A percentile compares a stretch with the other conserved stretches of the same genome.
These are phyloP conservation scores for Neosalanx taihuensis DNA, from an alignment of 2,797 vertebrate species.

Conservation along the genomic window DNA sequence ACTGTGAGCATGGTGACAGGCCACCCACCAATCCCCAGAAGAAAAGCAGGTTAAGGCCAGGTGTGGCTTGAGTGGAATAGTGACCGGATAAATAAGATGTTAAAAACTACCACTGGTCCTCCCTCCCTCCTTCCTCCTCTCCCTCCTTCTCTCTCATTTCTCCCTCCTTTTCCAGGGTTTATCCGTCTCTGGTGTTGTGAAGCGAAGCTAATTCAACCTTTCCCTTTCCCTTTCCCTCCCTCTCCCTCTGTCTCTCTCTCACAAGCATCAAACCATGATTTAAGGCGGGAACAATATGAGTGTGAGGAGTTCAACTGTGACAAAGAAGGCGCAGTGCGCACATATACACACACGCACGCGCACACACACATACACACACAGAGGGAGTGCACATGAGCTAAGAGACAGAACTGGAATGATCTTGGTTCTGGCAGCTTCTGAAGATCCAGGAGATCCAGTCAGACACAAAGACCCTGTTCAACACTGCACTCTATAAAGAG, in stretches of 20 bases:
- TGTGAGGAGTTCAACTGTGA: background rate
- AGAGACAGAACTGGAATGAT: background rate
- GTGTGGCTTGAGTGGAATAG: too few relatives aligned
- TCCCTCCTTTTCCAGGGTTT: background rate
- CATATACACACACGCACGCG: slow-evolving; percentile 1
- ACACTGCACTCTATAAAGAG: slow-evolving; percentile 53
- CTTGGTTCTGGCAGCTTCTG: slow-evolving; percentile 15
- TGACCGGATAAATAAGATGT: too few relatives aligned
- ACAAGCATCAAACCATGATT: slow-evolving; percentile 2
- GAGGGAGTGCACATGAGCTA: background rate
- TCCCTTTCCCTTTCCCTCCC: background rate
- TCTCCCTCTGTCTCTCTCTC: background rate
- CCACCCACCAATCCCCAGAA: too few relatives aligned
- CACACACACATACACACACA: background rate
- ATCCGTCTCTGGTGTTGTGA: background rate
- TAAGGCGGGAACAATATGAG: background rate
- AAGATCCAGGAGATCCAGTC: slow-evolving; percentile 20
- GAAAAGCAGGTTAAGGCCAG: too few relatives aligned
- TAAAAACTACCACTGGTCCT: too few relatives aligned
- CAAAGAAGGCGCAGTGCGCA: background rate
- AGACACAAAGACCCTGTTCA: slow-evolving; percentile 47
- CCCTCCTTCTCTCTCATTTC: background rate
- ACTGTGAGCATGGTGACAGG: too few relatives aligned
- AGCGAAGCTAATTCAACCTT: background rate
- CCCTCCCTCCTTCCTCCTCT: background rate